A percentile compares a stretch with the other conserved stretches of the same genome.
Conservation (phyloP, 1,140 invertebrate species). For the Tenebrio molitor region DNA sequence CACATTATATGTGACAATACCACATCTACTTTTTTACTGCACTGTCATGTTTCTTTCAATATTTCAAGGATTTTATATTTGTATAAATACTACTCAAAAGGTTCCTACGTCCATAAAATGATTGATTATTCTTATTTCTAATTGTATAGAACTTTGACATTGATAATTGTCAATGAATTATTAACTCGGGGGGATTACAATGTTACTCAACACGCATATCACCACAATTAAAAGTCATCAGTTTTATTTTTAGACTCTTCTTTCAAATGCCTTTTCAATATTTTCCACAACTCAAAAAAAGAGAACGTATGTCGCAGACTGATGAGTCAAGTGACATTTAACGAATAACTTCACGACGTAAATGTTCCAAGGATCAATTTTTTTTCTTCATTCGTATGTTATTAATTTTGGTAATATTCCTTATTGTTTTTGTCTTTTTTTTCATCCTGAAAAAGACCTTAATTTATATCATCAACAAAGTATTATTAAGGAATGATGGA, state of each 20-base stretch:
- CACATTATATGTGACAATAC: conserved; percentile 25
- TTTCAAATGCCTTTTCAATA: too few relatives aligned
- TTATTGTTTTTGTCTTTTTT: too few relatives aligned
- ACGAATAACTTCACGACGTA: neutral
- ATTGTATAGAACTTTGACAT: conserved; percentile 38
- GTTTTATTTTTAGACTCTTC: neutral
- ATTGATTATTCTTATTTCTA: conserved; percentile 41
- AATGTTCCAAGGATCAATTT: neutral
- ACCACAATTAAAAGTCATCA: neutral
- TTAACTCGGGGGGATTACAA: conserved; percentile 10
- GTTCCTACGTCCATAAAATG: conserved; percentile 34
- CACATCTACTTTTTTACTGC: conserved; percentile 33
- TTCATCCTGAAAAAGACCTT: conserved; percentile 4
- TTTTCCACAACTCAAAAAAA: too few relatives aligned
- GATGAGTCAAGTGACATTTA: neutral
- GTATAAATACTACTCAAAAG: conserved; percentile 39
- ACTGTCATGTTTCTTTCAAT: conserved; percentile 44
- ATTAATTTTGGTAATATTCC: too few relatives aligned
- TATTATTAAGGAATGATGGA: conserved; percentile 20
- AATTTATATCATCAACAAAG: conserved; percentile 6
- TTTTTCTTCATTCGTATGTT: neutral
- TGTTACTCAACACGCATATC: neutral
- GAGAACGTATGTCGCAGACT: too few relatives aligned
- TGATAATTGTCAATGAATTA: conserved; percentile 44
- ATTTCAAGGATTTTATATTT: conserved; percentile 44